Evolutionary conservation across 1,140 invertebrate species (phyloP).

Genomic region (Sarcophaga peregrina): DNA sequence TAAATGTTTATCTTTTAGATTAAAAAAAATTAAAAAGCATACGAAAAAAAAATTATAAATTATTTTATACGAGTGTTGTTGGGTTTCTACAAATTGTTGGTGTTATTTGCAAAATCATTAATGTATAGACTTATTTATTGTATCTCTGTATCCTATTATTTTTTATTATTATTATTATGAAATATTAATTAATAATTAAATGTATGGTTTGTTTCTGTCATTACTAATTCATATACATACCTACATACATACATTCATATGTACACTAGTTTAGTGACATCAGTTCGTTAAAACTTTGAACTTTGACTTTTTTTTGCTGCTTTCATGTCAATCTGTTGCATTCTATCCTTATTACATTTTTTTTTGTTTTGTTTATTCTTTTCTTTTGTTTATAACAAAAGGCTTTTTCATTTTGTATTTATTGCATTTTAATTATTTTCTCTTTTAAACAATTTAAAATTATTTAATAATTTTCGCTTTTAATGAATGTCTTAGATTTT

Average conservation of each 20-base stretch:
- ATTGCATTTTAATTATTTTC: neutral
- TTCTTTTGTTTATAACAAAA: neutral
- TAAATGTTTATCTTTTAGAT: no score
- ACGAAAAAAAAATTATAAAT: no score
- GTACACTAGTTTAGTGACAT: neutral
- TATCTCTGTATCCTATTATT: neutral
- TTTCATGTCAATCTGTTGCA: neutral
- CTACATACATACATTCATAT: no score
- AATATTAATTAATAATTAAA: neutral
- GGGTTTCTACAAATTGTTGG: neutral
- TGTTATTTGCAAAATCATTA: slow-evolving; percentile 33
- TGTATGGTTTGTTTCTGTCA: slow-evolving; percentile 14
- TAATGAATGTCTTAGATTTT: neutral
- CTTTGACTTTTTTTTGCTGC: neutral
- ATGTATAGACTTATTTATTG: neutral
- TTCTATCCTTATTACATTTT: neutral
- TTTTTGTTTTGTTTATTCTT: neutral
- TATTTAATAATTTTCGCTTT: neutral
- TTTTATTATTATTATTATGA: neutral
- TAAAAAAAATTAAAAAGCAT: no score
- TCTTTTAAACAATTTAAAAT: neutral
- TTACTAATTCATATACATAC: slow-evolving; percentile 2
- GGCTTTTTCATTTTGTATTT: neutral
- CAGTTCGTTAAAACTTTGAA: neutral
- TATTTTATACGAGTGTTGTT: no score